A percentile compares a stretch with the other conserved stretches of the same genome.
Conservation (phyloP, 2,888 invertebrate species). For the Tolmerus cingulatus region DNA sequence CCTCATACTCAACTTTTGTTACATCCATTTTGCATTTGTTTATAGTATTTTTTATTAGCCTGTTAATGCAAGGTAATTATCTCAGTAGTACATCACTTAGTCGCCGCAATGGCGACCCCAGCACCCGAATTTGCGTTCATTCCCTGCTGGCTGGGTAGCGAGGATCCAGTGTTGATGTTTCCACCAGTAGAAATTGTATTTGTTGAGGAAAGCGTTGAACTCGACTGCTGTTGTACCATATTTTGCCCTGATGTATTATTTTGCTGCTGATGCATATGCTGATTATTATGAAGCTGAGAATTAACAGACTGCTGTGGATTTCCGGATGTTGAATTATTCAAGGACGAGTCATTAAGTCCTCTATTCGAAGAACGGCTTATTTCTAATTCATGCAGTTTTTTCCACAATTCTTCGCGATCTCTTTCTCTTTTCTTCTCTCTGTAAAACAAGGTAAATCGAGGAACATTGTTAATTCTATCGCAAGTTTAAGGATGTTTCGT, state of each 20-base stretch:
- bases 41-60: conserved; percentile 46
- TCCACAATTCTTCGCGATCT: conserved; percentile 98
- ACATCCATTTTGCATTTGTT: conserved; percentile 38
- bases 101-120: conserved; percentile 53
- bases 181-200: conserved; percentile 34
- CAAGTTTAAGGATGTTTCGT: neutral
- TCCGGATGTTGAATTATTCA: conserved; percentile 45
- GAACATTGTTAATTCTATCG: neutral
- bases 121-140: conserved; percentile 53
- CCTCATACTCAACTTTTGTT: conserved; percentile 8
- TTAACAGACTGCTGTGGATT: conserved; percentile 19
- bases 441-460: conserved; percentile 16
- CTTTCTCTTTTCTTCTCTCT: conserved; percentile 73
- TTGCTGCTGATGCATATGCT: conserved; percentile 50
- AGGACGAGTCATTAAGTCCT: conserved; percentile 51
- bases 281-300: conserved; percentile 35
- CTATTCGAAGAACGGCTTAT: conserved; percentile 66
- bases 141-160: conserved; percentile 49
- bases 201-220: conserved; percentile 38
- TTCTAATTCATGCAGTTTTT: conserved; percentile 90
- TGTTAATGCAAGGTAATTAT: conserved; percentile 51
- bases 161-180: conserved; percentile 57
- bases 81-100: conserved; percentile 56
- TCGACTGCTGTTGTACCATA: conserved; percentile 26
- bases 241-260: conserved; percentile 55